Evolutionary conservation across 2,797 vertebrate genomes (phyloP).

Genomic region (Silurus aristotelis): DNA sequence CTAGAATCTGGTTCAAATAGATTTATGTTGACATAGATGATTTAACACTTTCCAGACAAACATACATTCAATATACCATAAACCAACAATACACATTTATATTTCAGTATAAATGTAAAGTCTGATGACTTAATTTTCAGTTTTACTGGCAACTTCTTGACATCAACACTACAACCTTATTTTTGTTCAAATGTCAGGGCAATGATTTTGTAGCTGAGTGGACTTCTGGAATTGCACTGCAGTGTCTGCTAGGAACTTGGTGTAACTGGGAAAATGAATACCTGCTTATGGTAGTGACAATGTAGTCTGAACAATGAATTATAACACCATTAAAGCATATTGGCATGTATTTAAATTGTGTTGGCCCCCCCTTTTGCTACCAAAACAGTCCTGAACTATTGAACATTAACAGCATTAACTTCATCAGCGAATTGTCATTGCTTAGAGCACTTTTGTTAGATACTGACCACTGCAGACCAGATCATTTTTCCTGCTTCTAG

Average conservation of each 20-base stretch:
- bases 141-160: background rate
- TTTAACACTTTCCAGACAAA: background rate
- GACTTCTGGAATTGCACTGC: background rate
- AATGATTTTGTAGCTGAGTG: background rate
- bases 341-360: too few species aligned
- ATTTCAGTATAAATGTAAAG: background rate
- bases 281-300: background rate
- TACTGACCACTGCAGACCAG: too few species aligned
- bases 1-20: too few species aligned
- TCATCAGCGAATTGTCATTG: too few species aligned
- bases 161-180: background rate
- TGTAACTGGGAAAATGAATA: background rate
- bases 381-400: too few species aligned
- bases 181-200: background rate
- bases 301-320: background rate
- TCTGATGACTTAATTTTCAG: background rate
- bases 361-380: too few species aligned
- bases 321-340: background rate
- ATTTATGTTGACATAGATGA: background rate
- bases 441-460: too few species aligned
- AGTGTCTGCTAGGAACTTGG: background rate
- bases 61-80: background rate
- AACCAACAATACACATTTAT: background rate
- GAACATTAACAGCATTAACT: too few species aligned
- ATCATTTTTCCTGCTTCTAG: too few species aligned